Evolutionary conservation across 2,113 vertebrate genomes (phyloP), one percentile per base, ranked within the genome.

Genomic region (Oncorhynchus keta): DNA sequence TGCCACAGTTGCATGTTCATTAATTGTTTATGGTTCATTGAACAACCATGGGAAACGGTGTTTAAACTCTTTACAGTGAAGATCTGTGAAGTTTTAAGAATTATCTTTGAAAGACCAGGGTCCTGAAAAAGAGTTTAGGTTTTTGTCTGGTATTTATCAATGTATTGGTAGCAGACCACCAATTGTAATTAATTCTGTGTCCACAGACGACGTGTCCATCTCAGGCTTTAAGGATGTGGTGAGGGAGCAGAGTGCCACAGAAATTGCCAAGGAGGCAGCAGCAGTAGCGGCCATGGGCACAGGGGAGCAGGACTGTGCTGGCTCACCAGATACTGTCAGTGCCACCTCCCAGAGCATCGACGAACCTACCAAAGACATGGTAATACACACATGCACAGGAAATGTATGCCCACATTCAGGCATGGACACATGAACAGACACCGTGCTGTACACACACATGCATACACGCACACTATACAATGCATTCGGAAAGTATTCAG

Each of bases 301-400:
- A 64, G 94, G 13, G 51, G 51, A 94, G 72, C 93, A 91, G 76
- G 94, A 93, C 73, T 95, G 92, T 13, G 94, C 91, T 45, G 92
- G 90, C 45, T 99, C 98, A 78, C 96, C 97, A 20, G 98, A 99
- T 83, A 95, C 94, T 0, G 86, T 95, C 84, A 99, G 98, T n/a
- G 95, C 96, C 18, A 90, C 95, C 73, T 99, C 97, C 71, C 97
- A 98, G 87, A 95, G 94, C 88, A 94, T 92, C 32, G 96, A 94
- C 2, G 97, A 98, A 26, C 91, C 91, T 76, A 92, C 83, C 72
- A 95, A 96, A 91, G 98, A 99, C 81, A 86, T 93, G 89, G 98
- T 99, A 93, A 94, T 86, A 22, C 9, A n/a, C 35, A 67, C 64
- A 51, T 62, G 26, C 64, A 67, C 73, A 49, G 8, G 18, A 35